Evolutionary conservation across 2,113 vertebrate genomes (phyloP), one percentile per base, ranked within the genome.

Genomic region (Dromaius novaehollandiae): DNA sequence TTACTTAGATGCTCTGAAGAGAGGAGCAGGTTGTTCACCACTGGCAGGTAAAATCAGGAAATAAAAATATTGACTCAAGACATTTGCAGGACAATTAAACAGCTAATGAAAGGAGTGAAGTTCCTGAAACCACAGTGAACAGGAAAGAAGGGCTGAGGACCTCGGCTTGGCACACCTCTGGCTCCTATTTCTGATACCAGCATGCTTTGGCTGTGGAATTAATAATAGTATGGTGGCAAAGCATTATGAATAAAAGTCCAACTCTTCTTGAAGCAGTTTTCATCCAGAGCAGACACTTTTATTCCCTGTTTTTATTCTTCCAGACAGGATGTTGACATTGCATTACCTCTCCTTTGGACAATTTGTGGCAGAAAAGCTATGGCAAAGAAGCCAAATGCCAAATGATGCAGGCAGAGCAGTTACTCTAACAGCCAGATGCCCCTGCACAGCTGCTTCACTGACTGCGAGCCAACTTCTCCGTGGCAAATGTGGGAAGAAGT

Each of bases 41-140:
- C 79, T 96, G 86, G 80, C 94, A 98, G 96, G 96, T 98, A 93
- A 97, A 98, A 97, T 96, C 82, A 96, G 97, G 97, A 98, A 98
- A 97, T 96, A 96, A 97, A 97, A 98, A 98, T 98, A 98, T 98
- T 98, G 98, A 98, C 96, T 97, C 46, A 92, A 95, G 96, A 85
- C 86, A 22, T 97, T 97, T 98, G 90, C 92, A 97, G 90, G 95
- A 97, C 94, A 97, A 97, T 98, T 97, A 97, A 97, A 97, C 22
- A 97, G 86, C 80, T 93, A 97, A 97, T 98, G 97, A 98, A 97
- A 98, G 96, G 95, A 66, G 65, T 94, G 82, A 70, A 96, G 93
- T 90, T 96, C 58, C 91, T 91, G 95, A 96, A 96, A 89, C 92
- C 94, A 90, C 95, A 86, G 6, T 66, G 94, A 88, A 76, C 86